A percentile compares a stretch with the other conserved stretches of the same genome.
Evolutionary conservation across 2,888 invertebrate species (phyloP).

Genomic region (Lepidocyrtinus sp.): DNA sequence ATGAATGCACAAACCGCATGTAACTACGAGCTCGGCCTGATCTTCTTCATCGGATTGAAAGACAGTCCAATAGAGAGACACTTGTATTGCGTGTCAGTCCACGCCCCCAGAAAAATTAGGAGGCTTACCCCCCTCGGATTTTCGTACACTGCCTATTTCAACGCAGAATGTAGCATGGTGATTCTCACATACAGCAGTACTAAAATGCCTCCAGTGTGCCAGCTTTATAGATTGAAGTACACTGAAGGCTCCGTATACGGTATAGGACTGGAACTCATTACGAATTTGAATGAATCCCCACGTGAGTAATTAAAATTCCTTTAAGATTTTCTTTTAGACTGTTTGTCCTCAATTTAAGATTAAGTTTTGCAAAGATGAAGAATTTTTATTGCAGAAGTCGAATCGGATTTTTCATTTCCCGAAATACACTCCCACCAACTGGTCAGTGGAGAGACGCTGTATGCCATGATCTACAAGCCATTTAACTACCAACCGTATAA

Average conservation of each 20-base stretch:
- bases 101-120: slow-evolving; percentile 80
- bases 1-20: slow-evolving; percentile 90
- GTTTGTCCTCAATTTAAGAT: not conserved
- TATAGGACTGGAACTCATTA: slow-evolving; percentile 79
- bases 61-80: slow-evolving; percentile 95
- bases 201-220: slow-evolving; percentile 65
- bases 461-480: slow-evolving; percentile 93
- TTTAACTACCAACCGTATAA: slow-evolving; percentile 77
- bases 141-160: slow-evolving; percentile 88
- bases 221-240: slow-evolving; percentile 79
- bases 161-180: slow-evolving; percentile 78
- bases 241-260: slow-evolving; percentile 81
- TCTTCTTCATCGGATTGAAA: slow-evolving; percentile 92
- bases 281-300: slow-evolving; percentile 81
- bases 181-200: slow-evolving; percentile 77
- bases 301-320: slow-evolving; percentile 71
- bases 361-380: not conserved
- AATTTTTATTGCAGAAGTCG: slow-evolving; percentile 44
- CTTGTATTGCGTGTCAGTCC: slow-evolving; percentile 86
- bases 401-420: slow-evolving; percentile 77
- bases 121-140: slow-evolving; percentile 72
- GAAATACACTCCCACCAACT: slow-evolving; percentile 74
- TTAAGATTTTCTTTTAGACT: not conserved
- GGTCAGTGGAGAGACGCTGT: slow-evolving; percentile 78
- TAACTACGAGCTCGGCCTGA: slow-evolving; percentile 82